Evolutionary conservation across 2,113 vertebrate genomes (phyloP), one percentile per base, ranked within the genome.

Genomic region (Grus americana): DNA sequence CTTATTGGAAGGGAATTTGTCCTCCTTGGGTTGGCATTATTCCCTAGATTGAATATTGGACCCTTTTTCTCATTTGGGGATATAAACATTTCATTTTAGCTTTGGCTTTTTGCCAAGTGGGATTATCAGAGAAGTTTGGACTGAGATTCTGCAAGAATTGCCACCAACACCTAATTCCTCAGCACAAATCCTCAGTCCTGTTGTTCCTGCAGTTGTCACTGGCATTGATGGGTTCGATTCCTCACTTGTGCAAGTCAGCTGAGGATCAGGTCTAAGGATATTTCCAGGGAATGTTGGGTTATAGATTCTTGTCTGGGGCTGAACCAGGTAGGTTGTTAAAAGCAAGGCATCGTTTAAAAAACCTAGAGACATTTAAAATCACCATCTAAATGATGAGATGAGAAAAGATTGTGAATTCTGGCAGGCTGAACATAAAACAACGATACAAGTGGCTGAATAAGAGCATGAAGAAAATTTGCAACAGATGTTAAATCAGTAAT

Each of bases 401-500:
- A 86, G 44, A 68, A 67, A 71, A 11, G 8, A 61, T 57, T 30
- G 20, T 86, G n/a, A 86, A 50, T 67, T 92, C 36, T 52, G 44
- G 1, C 26, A 88, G 18, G 15, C 24, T 72, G 29, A 86, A 75
- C 2, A 23, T 40, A 32, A 88, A 81, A 71, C 2, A 1, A 18
- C 5, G 63, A 26, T 24, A 68, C 46, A 95, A 68, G 15, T 63
- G 29, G 4, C 52, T 0, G 0, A 58, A 61, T 90, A 79, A 55
- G 11, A 44, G 23, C 21, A 16, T 32, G 7, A 72, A 71, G 17
- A 82, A 90, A 68, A 72, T 42, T 66, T 86, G 7, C 29, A 65
- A 30, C 79, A 54, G 15, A 0, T 0, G 0, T 38, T 50, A 49
- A 61, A 20, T 72, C 49, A 57, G 7, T 79, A 65, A 54, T 47